phyloP scores from a whole-genome alignment of 2,888 invertebrate species.

The Selenia dentaria region DNA sequence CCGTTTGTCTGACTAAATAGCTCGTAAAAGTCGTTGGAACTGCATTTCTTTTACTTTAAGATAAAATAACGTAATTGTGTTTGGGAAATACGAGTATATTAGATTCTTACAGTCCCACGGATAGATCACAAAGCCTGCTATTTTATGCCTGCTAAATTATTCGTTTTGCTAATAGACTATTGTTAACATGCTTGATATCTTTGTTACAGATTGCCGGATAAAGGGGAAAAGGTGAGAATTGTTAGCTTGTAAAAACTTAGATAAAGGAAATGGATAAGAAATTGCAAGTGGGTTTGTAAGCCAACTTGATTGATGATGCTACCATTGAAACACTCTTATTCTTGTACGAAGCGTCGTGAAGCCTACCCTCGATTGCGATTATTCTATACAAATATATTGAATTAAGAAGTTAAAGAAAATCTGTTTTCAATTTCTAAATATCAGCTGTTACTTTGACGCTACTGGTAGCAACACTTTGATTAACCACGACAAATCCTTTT shows the following conservation, averaged over 20 bases:
- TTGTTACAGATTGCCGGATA: conserved; percentile 66
- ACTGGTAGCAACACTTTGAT: too few relatives aligned
- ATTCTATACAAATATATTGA: too few relatives aligned
- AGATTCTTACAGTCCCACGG: conserved; percentile 1
- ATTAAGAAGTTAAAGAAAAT: too few relatives aligned
- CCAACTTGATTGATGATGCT: conserved; percentile 4
- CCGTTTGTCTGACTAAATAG: conserved; percentile 24
- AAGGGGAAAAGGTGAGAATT: conserved; percentile 29
- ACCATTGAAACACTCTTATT: not conserved
- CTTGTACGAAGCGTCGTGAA: too few relatives aligned
- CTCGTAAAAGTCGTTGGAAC: conserved; percentile 7
- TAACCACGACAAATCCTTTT: too few relatives aligned
- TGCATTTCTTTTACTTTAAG: not conserved
- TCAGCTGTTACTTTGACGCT: too few relatives aligned
- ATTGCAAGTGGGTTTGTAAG: conserved; percentile 14
- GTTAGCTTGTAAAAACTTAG: conserved; percentile 16
- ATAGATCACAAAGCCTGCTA: not conserved
- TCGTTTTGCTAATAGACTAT: conserved; percentile 57
- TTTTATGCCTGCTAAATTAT: conserved; percentile 47
- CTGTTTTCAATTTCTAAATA: too few relatives aligned
- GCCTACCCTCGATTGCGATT: too few relatives aligned
- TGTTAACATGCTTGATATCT: conserved; percentile 61
- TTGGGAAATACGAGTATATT: not conserved
- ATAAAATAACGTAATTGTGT: not conserved
- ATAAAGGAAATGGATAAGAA: conserved; percentile 15